Conservation (phyloP, 1,140 invertebrate genomes). For the Sycophila sp. region DNA sequence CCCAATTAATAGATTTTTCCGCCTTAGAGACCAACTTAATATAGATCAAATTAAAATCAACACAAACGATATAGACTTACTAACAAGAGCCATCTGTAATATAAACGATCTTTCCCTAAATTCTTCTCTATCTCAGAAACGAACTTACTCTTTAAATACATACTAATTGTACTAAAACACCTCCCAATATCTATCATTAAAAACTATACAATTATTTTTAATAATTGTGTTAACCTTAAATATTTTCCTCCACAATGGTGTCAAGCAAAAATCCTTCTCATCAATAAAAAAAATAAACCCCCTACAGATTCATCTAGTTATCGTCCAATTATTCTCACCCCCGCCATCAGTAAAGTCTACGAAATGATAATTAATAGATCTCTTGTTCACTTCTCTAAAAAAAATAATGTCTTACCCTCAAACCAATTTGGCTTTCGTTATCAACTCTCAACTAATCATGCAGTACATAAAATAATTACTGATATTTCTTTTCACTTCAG, state of each 20-base stretch:
- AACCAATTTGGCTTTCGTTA: constrained; percentile 37
- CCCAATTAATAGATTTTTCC: too few species aligned
- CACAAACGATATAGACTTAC: too few species aligned
- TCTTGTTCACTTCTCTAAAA: too few species aligned
- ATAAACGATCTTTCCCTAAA: neutral
- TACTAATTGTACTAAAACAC: constrained; percentile 9
- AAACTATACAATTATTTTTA: neutral
- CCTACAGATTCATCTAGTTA: constrained; percentile 17
- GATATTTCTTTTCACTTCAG: too few species aligned
- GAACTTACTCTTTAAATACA: neutral
- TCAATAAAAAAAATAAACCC: constrained; percentile 26
- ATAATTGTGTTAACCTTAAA: constrained; percentile 4
- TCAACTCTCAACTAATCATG: constrained; percentile 39
- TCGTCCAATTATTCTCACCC: constrained; percentile 53
- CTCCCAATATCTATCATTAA: neutral
- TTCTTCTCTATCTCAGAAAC: neutral
- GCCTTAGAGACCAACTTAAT: too few species aligned
- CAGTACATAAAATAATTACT: constrained; percentile 13
- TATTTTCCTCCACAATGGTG: neutral
- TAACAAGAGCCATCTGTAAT: too few species aligned
- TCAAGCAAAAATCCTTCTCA: too few species aligned
- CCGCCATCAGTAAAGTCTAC: constrained; percentile 48
- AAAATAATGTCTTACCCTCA: constrained; percentile 43
- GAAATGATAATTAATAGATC: constrained; percentile 33
- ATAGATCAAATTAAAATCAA: too few species aligned